Percentiles rank a stretch among this genome's conserved stretches.
These are phyloP conservation scores for Rattus norvegicus DNA, from an alignment of 2,113 vertebrate genomes.

Conservation along the genomic window DNA sequence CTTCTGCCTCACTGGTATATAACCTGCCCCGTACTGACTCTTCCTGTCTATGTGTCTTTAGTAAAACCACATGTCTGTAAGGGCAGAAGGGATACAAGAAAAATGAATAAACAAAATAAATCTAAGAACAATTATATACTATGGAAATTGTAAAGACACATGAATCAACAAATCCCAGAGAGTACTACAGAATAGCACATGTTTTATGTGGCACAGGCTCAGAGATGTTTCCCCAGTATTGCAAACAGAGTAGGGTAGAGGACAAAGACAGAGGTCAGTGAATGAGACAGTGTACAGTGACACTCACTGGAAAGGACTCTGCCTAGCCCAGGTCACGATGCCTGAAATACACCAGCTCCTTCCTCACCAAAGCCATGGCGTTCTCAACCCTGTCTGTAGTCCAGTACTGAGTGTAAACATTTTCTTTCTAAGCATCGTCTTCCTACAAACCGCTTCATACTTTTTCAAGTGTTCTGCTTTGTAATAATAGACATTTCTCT, in stretches of 20 bases:
- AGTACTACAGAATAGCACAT: not conserved
- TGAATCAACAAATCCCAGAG: not conserved
- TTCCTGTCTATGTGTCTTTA: not conserved
- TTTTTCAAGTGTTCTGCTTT: not conserved
- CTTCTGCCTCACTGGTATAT: not conserved
- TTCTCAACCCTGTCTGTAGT: not conserved
- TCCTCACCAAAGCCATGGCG: rapidly evolving
- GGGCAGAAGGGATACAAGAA: not conserved
- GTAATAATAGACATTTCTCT: not conserved
- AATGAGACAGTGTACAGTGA: not conserved
- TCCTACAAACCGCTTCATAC: not conserved
- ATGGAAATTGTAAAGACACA: not conserved
- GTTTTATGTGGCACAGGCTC: not conserved
- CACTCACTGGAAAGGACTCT: not conserved
- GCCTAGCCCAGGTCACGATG: not conserved
- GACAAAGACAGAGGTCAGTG: not conserved
- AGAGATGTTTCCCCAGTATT: not conserved
- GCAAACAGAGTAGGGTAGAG: not conserved
- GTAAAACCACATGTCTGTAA: not conserved
- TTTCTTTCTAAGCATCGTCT: not conserved
- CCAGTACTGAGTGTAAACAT: not conserved
- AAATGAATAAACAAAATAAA: not conserved
- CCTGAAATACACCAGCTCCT: not conserved
- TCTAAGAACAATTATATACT: not conserved
- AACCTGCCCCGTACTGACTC: not conserved